Percentiles rank a stretch among this genome's conserved stretches.
These are phyloP conservation scores for Propithecus coquereli DNA, from an alignment of 2,113 vertebrate species.

Conservation along the genomic window DNA sequence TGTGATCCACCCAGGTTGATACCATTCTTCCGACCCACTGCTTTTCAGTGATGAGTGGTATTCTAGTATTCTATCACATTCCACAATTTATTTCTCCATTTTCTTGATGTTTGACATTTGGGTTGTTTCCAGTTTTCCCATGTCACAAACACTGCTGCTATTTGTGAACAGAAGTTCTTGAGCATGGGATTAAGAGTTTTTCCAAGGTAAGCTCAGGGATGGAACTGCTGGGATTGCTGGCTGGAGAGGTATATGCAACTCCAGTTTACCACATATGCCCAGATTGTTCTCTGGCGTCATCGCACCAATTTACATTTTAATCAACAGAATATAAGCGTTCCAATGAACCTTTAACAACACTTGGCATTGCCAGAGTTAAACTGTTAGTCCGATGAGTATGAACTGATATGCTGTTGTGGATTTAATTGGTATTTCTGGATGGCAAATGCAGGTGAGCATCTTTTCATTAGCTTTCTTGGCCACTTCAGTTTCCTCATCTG, in stretches of 20 bases:
- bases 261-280: not conserved
- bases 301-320: not conserved
- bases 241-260: not conserved
- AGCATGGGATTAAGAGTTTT: not conserved
- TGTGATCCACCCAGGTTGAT: not conserved
- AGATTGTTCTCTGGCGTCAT: not conserved
- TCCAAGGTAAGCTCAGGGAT: not conserved
- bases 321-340: rapidly evolving
- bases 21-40: not conserved
- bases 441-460: not conserved
- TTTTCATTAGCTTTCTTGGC: not conserved
- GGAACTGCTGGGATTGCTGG: not conserved
- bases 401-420: not conserved
- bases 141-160: not conserved
- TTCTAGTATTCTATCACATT: not conserved
- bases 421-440: not conserved
- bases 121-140: not conserved
- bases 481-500: not conserved
- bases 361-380: not conserved
- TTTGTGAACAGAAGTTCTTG: not conserved
- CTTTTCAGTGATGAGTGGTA: not conserved
- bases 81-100: not conserved
- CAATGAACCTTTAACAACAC: not conserved
- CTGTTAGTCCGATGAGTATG: not conserved
- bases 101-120: not conserved